These are phyloP conservation scores for Caracal caracal DNA, from an alignment of 2,113 vertebrate genomes.

Conservation along the genomic window DNA sequence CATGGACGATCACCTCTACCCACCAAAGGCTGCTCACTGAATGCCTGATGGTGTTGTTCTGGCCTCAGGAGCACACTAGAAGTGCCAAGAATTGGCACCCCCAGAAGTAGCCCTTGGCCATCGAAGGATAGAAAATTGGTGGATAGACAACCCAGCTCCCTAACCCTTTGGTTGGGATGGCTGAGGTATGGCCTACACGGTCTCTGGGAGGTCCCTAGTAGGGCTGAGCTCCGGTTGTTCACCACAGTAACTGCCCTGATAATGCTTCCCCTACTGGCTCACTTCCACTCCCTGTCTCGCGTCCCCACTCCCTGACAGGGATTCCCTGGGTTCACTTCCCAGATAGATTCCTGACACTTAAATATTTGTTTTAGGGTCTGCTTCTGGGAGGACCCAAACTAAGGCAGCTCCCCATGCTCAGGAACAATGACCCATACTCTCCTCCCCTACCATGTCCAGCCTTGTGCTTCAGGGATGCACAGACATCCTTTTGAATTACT, in stretches of 20 bases:
- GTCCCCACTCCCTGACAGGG: background rate
- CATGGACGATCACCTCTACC: background rate
- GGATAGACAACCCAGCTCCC: background rate
- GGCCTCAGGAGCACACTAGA: background rate
- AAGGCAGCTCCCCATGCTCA: background rate
- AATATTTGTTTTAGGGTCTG: background rate
- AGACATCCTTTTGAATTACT: background rate
- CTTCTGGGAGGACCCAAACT: background rate
- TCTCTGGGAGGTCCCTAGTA: background rate
- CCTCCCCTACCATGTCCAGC: background rate
- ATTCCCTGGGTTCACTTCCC: background rate
- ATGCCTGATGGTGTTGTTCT: background rate
- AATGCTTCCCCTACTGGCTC: background rate
- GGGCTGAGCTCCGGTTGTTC: background rate
- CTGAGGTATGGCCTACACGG: accelerated
- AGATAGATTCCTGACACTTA: background rate
- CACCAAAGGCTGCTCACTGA: background rate
- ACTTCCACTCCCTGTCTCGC: background rate
- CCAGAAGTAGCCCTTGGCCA: background rate
- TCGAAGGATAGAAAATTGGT: background rate
- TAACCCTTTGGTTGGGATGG: background rate
- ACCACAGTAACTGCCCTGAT: background rate
- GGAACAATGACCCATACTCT: background rate
- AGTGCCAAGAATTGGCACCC: background rate
- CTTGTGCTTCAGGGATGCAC: background rate